phyloP scores from a whole-genome alignment of 2,888 invertebrate species.

The Scaptomyza caliginosa region DNA sequence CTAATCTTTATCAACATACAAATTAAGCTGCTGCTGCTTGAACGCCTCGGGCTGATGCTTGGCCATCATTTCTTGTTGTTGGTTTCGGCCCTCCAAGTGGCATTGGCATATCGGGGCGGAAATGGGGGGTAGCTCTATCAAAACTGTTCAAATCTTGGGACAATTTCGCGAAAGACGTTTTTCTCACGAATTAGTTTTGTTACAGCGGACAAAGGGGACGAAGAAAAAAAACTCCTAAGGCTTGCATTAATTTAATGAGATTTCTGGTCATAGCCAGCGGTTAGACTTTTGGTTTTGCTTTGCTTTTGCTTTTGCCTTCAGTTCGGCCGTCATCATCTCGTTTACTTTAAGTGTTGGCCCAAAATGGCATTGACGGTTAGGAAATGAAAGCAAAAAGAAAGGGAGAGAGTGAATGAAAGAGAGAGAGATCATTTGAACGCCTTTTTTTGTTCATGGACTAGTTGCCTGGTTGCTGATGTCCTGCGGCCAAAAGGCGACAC shows the following conservation, averaged over 20 bases:
- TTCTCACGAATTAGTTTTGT: slow-evolving; percentile 53
- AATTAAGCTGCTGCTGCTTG: slow-evolving; percentile 42
- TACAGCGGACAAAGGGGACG: neutral
- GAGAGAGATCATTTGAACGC: slow-evolving; percentile 55
- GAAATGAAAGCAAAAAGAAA: slow-evolving; percentile 39
- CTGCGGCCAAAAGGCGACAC: slow-evolving; percentile 57
- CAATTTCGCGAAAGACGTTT: slow-evolving; percentile 52
- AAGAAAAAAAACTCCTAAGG: slow-evolving; percentile 61
- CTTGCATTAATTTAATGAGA: slow-evolving; percentile 78
- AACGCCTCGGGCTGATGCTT: slow-evolving; percentile 34
- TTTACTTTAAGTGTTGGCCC: slow-evolving; percentile 63
- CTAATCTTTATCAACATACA: slow-evolving; percentile 23
- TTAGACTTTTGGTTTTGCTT: slow-evolving; percentile 37
- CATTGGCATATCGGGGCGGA: slow-evolving; percentile 22
- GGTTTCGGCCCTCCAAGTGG: slow-evolving; percentile 13
- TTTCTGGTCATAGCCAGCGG: slow-evolving; percentile 55
- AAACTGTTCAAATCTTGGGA: slow-evolving; percentile 57
- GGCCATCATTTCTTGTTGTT: slow-evolving; percentile 23
- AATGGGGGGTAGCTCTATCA: slow-evolving; percentile 40
- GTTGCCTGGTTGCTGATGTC: slow-evolving; percentile 37
- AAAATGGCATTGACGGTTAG: slow-evolving; percentile 54
- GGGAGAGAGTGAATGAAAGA: neutral
- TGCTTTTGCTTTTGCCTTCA: slow-evolving; percentile 26
- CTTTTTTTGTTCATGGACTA: slow-evolving; percentile 46
- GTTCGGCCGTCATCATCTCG: slow-evolving; percentile 48